Evolutionary conservation across 2,888 invertebrate species (phyloP).

Genomic region (Acronicta aceris): DNA sequence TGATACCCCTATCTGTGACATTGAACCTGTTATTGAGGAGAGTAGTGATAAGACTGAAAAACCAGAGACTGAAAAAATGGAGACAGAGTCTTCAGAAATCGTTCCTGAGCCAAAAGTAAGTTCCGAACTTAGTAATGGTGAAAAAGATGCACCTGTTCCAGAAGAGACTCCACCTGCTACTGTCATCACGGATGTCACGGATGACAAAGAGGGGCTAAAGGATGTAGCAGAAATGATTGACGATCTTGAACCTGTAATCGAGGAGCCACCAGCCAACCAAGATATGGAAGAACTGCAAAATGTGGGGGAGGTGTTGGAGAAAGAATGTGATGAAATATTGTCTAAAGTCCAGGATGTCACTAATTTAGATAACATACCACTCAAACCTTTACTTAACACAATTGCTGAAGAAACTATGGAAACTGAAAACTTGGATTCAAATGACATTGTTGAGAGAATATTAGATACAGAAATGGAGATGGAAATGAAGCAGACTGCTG

Average conservation of each 20-base stretch:
- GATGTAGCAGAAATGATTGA: slow-evolving; percentile 74
- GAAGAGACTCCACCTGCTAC: slow-evolving; percentile 67
- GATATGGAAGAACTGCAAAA: slow-evolving; percentile 81
- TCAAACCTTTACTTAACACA: slow-evolving; percentile 77
- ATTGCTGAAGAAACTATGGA: slow-evolving; percentile 82
- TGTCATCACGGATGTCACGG: slow-evolving; percentile 72
- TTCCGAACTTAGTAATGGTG: slow-evolving; percentile 58
- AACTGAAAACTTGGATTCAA: slow-evolving; percentile 77
- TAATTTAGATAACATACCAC: slow-evolving; percentile 78
- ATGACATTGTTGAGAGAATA: slow-evolving; percentile 81
- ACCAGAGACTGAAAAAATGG: slow-evolving; percentile 73
- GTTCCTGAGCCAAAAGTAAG: slow-evolving; percentile 66
- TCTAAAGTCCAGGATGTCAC: slow-evolving; percentile 85
- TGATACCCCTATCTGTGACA: slow-evolving; percentile 63
- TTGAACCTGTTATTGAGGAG: slow-evolving; percentile 70
- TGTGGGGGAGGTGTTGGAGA: slow-evolving; percentile 81
- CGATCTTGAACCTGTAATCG: slow-evolving; percentile 76
- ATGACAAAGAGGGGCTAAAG: slow-evolving; percentile 68
- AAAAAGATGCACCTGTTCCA: slow-evolving; percentile 55
- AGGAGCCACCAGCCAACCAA: slow-evolving; percentile 72
- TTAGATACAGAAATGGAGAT: slow-evolving; percentile 80
- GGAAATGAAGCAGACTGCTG: slow-evolving; percentile 72
- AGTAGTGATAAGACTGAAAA: slow-evolving; percentile 70
- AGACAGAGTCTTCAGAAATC: slow-evolving; percentile 59
- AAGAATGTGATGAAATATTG: slow-evolving; percentile 85